These are phyloP conservation scores for Ceratotherium simum DNA, from an alignment of 2,113 vertebrate species.

Conservation along the genomic window DNA sequence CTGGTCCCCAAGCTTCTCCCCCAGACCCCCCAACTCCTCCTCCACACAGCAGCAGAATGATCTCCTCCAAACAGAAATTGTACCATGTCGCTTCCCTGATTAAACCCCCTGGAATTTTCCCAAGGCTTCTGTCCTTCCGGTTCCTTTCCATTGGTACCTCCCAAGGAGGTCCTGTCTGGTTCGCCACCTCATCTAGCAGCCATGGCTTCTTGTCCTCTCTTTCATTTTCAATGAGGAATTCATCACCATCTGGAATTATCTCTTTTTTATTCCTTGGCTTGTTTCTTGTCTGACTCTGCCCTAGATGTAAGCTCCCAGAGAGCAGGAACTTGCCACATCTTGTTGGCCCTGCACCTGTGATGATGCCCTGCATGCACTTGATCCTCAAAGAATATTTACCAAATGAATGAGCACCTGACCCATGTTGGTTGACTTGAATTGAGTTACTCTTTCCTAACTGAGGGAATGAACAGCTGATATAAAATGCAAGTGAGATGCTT, in stretches of 20 bases:
- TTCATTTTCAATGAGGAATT: background rate
- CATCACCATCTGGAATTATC: background rate
- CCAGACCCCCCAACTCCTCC: background rate
- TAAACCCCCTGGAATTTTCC: background rate
- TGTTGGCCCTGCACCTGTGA: background rate
- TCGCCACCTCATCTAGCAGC: rapidly evolving
- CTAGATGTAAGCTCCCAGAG: background rate
- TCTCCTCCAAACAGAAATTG: background rate
- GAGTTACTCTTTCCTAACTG: background rate
- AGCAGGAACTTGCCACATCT: background rate
- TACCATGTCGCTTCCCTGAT: too few relatives aligned
- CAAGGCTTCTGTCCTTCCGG: background rate
- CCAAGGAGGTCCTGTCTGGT: background rate
- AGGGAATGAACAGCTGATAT: background rate
- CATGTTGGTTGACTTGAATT: background rate
- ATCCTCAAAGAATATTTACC: background rate
- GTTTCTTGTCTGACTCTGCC: background rate
- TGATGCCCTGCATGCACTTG: rapidly evolving
- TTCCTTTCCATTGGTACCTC: background rate
- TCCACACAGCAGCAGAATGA: too few relatives aligned
- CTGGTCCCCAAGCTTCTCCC: too few relatives aligned
- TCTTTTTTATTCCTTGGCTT: background rate
- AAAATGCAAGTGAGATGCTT: background rate
- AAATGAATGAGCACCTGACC: background rate
- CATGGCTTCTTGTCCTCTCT: rapidly evolving